phyloP scores from a whole-genome alignment of 2,888 invertebrate genomes.

The Nomada lathburiana region DNA sequence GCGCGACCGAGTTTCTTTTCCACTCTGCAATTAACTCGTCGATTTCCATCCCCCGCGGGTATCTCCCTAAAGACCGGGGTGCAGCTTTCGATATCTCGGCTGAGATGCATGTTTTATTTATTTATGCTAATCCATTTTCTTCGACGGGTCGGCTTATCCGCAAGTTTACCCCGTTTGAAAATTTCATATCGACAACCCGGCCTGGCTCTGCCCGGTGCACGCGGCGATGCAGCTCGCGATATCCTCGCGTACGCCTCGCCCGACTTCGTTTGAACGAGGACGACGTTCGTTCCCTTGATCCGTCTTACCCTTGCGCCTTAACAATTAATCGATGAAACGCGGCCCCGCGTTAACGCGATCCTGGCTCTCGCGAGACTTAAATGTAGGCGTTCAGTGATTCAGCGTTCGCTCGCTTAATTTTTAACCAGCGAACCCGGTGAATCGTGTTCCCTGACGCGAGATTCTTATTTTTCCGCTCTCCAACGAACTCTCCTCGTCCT shows the following conservation, averaged over 20 bases:
- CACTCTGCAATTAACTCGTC: conserved; percentile 47
- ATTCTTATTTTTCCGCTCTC: conserved; percentile 57
- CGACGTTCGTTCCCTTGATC: background rate
- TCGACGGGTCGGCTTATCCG: conserved; percentile 34
- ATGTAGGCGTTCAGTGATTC: background rate
- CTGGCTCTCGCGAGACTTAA: background rate
- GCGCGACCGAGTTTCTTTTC: conserved; percentile 36
- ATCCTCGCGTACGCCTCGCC: conserved; percentile 1
- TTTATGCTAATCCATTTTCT: conserved; percentile 77
- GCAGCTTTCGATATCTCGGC: conserved; percentile 20
- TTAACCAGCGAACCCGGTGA: conserved; percentile 30
- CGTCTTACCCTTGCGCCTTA: background rate
- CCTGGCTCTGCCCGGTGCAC: no score
- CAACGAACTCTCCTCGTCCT: conserved; percentile 36
- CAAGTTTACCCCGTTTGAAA: conserved; percentile 77
- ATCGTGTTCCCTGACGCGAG: conserved; percentile 32
- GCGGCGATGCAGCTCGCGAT: conserved; percentile 28
- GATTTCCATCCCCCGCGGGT: conserved; percentile 10
- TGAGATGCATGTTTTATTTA: conserved; percentile 79
- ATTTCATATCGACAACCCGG: conserved; percentile 75
- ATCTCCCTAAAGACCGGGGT: background rate
- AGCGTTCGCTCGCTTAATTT: conserved; percentile 24
- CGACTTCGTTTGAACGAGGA: background rate
- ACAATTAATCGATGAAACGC: background rate
- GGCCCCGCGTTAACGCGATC: background rate